phyloP scores from a whole-genome alignment of 1,140 invertebrate genomes.

The Neotoxoptera formosana region DNA sequence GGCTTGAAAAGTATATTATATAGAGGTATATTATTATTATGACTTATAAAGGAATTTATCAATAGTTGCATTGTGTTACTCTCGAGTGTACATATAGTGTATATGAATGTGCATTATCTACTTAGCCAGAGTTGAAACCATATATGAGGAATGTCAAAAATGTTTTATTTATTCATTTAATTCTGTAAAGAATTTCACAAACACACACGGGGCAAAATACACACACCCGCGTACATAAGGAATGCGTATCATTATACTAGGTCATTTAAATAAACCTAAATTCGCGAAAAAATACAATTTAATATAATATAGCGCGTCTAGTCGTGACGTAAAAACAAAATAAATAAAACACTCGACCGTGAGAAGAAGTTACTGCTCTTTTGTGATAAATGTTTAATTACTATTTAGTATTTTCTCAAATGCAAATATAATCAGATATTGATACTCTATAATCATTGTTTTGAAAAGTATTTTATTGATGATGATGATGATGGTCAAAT shows the following conservation, averaged over 20 bases:
- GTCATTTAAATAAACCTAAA: background rate
- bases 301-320: background rate
- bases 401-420: background rate
- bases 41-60: slow-evolving; percentile 25
- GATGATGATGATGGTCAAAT: background rate
- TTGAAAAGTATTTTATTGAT: background rate
- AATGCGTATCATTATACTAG: slow-evolving; percentile 25
- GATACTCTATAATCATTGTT: too few species aligned
- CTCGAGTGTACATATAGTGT: background rate
- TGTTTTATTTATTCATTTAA: slow-evolving; percentile 34
- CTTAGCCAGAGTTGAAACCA: background rate
- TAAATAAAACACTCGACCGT: background rate
- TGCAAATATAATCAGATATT: too few species aligned
- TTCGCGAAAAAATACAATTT: background rate
- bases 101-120: background rate
- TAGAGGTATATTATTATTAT: background rate
- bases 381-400: background rate
- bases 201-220: background rate
- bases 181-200: background rate
- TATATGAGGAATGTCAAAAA: background rate
- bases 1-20: slow-evolving; percentile 17
- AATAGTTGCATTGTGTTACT: background rate
- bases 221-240: background rate
- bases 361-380: background rate
- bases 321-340: background rate